These are phyloP conservation scores for Philopedon plagiatum DNA, from an alignment of 2,888 invertebrate species.

Conservation along the genomic window DNA sequence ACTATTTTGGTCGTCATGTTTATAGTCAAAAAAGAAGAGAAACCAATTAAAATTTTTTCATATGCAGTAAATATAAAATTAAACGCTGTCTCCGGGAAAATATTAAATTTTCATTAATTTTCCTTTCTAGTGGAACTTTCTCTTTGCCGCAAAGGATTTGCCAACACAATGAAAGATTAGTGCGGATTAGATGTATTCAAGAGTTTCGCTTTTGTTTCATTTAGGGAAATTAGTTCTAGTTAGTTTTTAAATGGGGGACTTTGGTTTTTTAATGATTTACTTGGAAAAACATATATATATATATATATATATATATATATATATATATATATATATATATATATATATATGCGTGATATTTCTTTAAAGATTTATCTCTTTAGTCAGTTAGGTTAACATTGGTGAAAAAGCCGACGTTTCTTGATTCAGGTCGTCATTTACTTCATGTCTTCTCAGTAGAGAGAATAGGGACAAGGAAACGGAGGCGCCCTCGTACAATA, in stretches of 20 bases:
- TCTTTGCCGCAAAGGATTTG: neutral
- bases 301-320: too few relatives aligned
- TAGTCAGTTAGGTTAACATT: too few relatives aligned
- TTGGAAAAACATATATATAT: too few relatives aligned
- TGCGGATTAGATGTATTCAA: slow-evolving; percentile 2
- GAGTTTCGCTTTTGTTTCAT: slow-evolving; percentile 9
- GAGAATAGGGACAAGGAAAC: too few relatives aligned
- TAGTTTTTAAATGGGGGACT: neutral
- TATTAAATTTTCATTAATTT: slow-evolving; percentile 6
- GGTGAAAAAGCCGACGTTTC: too few relatives aligned
- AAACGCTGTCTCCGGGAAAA: neutral
- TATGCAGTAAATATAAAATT: neutral
- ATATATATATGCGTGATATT: too few relatives aligned
- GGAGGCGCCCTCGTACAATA: neutral
- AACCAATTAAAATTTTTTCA: neutral
- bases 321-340: too few relatives aligned
- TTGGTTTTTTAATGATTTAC: neutral
- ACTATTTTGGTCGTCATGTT: too few relatives aligned
- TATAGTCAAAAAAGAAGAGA: slow-evolving; percentile 10
- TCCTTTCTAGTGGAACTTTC: neutral
- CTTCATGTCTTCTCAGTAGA: too few relatives aligned
- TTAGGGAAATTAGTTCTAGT: slow-evolving; percentile 7
- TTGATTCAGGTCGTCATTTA: too few relatives aligned
- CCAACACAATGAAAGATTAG: slow-evolving; percentile 12
- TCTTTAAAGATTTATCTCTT: too few relatives aligned